Conservation (phyloP, 2,888 invertebrate genomes). For the Euclidia mi region DNA sequence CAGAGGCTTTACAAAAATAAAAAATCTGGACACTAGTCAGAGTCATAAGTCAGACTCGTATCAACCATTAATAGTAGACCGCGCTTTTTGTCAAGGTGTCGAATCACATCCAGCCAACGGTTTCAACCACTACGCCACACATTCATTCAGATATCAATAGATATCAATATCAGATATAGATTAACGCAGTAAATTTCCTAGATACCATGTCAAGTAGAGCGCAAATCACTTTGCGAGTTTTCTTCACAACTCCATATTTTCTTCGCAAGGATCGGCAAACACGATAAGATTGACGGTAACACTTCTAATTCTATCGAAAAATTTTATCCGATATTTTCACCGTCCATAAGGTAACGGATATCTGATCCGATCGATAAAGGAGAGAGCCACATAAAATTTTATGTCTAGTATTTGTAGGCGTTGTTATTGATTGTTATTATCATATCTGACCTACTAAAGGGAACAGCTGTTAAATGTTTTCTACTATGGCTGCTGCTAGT, state of each 20-base stretch:
- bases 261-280: slow-evolving; percentile 34
- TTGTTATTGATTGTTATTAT: not conserved
- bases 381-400: slow-evolving; percentile 16
- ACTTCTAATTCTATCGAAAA: slow-evolving; percentile 57
- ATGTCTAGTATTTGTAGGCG: not conserved
- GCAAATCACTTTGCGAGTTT: slow-evolving; percentile 49
- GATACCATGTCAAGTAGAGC: slow-evolving; percentile 30
- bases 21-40: too few species aligned
- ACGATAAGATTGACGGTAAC: slow-evolving; percentile 54
- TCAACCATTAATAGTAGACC: too few species aligned
- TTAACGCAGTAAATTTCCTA: slow-evolving; percentile 1
- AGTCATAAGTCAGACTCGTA: too few species aligned
- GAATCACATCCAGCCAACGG: too few species aligned
- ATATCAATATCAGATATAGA: too few species aligned
- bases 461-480: too few species aligned
- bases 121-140: too few species aligned
- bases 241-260: slow-evolving; percentile 45
- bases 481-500: too few species aligned
- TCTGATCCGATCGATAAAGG: slow-evolving; percentile 36
- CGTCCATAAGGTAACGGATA: slow-evolving; percentile 31
- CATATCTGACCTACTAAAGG: too few species aligned
- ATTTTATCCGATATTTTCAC: slow-evolving; percentile 53
- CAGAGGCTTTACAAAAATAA: too few species aligned
- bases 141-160: too few species aligned
- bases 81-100: too few species aligned